phyloP scores from a whole-genome alignment of 1,140 invertebrate species.

The Oryctes rhinoceros region DNA sequence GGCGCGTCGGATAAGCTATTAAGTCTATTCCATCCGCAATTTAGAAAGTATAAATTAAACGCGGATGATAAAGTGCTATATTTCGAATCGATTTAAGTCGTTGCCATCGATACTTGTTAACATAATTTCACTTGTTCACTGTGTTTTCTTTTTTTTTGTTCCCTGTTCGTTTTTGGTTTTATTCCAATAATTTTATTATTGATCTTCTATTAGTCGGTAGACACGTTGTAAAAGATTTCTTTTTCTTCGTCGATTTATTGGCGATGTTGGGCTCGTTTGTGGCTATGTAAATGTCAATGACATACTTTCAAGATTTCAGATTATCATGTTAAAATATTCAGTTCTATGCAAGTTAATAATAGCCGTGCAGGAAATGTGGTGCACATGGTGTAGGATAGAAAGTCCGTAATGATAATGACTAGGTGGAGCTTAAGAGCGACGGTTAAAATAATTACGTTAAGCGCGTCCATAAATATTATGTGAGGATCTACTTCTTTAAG shows the following conservation, averaged over 20 bases:
- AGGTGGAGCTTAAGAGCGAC: too few species aligned
- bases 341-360: conserved; percentile 1
- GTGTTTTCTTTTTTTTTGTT: neutral
- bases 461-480: too few species aligned
- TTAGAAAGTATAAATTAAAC: neutral
- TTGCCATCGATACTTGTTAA: neutral
- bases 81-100: neutral
- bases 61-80: neutral
- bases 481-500: too few species aligned
- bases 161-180: too few species aligned
- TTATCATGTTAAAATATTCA: conserved; percentile 17
- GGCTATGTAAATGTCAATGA: neutral
- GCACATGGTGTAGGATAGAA: too few species aligned
- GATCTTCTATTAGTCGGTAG: neutral
- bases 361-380: neutral
- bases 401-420: too few species aligned
- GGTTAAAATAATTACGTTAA: too few species aligned
- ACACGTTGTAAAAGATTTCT: neutral
- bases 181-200: too few species aligned
- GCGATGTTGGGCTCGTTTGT: neutral
- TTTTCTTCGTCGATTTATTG: neutral
- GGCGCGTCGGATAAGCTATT: neutral
- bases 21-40: neutral
- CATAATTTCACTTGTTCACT: neutral
- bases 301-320: conserved; percentile 14